Percentiles rank a stretch among this genome's conserved stretches.
Conservation (phyloP, 2,113 vertebrate species). For the Trogon surrucura region DNA sequence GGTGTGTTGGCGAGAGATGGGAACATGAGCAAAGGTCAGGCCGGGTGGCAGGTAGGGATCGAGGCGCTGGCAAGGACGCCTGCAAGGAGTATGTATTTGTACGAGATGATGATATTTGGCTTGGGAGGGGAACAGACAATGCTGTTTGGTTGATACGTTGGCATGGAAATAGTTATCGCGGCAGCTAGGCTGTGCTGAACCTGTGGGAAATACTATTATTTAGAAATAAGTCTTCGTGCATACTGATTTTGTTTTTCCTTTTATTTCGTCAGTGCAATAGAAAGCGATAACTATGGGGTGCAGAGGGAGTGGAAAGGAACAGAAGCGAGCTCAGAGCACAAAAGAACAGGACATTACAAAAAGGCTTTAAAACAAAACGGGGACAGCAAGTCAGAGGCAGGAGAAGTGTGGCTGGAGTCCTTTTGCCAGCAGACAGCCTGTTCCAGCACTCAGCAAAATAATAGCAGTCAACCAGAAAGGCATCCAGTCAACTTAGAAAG, state of each 20-base stretch:
- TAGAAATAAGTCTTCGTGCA: not conserved
- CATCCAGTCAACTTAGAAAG: conserved; percentile 46
- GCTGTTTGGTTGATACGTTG: not conserved
- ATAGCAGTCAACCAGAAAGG: conserved; percentile 66
- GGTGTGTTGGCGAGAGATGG: not conserved
- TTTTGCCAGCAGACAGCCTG: conserved; percentile 44
- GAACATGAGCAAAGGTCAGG: not conserved
- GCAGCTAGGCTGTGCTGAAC: not conserved
- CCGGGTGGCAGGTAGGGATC: not conserved
- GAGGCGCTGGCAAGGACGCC: not conserved
- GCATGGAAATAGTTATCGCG: not conserved
- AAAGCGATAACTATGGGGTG: not conserved
- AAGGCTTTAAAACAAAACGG: not conserved
- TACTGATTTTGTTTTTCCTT: not conserved
- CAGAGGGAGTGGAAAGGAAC: not conserved
- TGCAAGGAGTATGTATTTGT: not conserved
- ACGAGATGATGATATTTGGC: conserved; percentile 1
- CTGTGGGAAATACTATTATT: not conserved
- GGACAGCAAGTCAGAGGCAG: not conserved
- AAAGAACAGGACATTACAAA: not conserved
- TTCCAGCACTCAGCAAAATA: conserved; percentile 55
- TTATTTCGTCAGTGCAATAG: not conserved
- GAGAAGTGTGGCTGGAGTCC: not conserved
- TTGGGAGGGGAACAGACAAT: conserved; percentile 27
- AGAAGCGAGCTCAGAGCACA: not conserved